Evolutionary conservation across 2,888 invertebrate species (phyloP).

Genomic region (Xylota segnis): DNA sequence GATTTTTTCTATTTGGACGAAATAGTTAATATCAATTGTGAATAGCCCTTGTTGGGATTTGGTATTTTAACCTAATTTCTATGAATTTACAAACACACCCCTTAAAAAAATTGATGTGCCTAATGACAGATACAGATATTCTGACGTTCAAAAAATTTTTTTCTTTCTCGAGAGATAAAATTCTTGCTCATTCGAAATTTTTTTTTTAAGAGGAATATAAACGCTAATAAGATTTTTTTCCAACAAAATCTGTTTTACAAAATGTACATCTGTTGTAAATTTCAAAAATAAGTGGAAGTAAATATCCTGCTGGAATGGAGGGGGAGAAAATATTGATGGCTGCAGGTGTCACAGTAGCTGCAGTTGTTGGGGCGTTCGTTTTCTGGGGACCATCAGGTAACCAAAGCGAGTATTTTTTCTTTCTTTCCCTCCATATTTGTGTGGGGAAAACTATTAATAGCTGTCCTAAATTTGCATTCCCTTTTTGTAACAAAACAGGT

Average conservation of each 20-base stretch:
- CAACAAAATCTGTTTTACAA: slow-evolving; percentile 38
- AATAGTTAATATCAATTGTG: slow-evolving; percentile 27
- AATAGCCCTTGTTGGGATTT: neutral
- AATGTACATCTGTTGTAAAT: slow-evolving; percentile 49
- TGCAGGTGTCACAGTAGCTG: slow-evolving; percentile 91
- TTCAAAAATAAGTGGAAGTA: slow-evolving; percentile 28
- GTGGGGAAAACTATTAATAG: slow-evolving; percentile 50
- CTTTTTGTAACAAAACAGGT: slow-evolving; percentile 72
- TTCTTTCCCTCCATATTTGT: slow-evolving; percentile 8
- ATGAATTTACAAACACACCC: slow-evolving; percentile 39
- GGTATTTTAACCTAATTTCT: slow-evolving; percentile 7
- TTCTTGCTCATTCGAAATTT: slow-evolving; percentile 47
- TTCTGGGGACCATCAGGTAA: slow-evolving; percentile 88
- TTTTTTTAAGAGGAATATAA: slow-evolving; percentile 62
- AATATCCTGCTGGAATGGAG: slow-evolving; percentile 80
- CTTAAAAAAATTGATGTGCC: slow-evolving; percentile 32
- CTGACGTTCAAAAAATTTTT: slow-evolving; percentile 65
- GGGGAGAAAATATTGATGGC: slow-evolving; percentile 92
- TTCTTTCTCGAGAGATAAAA: slow-evolving; percentile 26
- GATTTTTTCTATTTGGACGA: too few relatives aligned
- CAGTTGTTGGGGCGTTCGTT: slow-evolving; percentile 93
- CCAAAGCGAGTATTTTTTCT: slow-evolving; percentile 45
- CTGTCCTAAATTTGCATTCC: slow-evolving; percentile 22
- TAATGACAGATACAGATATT: slow-evolving; percentile 61
- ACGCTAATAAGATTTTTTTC: slow-evolving; percentile 15